phyloP scores from a whole-genome alignment of 1,140 invertebrate species.

The Notospermus geniculatus region DNA sequence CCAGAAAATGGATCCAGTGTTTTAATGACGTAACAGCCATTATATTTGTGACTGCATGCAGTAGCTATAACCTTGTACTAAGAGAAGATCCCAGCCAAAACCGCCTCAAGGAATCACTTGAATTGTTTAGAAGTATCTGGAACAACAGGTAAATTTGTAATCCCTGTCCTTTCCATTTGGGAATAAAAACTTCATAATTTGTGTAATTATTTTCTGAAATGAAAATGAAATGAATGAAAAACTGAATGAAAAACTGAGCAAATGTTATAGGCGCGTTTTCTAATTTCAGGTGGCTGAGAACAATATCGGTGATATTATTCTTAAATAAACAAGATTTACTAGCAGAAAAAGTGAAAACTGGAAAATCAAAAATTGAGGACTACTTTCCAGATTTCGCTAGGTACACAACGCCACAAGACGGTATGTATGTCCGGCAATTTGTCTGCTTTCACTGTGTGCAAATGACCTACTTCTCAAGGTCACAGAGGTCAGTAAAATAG shows the following conservation, averaged over 20 bases:
- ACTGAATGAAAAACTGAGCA: too few species aligned
- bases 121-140: slow-evolving; percentile 99
- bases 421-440: slow-evolving; percentile 39
- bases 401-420: slow-evolving; percentile 59
- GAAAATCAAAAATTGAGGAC: slow-evolving; percentile 93
- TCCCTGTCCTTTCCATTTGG: too few species aligned
- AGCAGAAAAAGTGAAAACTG: slow-evolving; percentile 95
- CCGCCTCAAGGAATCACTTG: slow-evolving; percentile 93
- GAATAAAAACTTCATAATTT: too few species aligned
- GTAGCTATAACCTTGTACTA: slow-evolving; percentile 99
- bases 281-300: slow-evolving; percentile 87
- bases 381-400: slow-evolving; percentile 95
- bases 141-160: slow-evolving; percentile 96
- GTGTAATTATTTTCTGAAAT: too few species aligned
- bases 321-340: slow-evolving; percentile 98
- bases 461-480: too few species aligned
- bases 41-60: slow-evolving; percentile 98
- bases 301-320: slow-evolving; percentile 99
- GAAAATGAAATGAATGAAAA: too few species aligned
- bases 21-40: slow-evolving; percentile 99
- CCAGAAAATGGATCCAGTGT: slow-evolving; percentile 99
- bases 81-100: slow-evolving; percentile 98
- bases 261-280: slow-evolving; percentile 16
- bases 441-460: background rate
- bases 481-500: too few species aligned